Evolutionary conservation across 2,113 vertebrate species (phyloP).

Genomic region (Clarias magur): DNA sequence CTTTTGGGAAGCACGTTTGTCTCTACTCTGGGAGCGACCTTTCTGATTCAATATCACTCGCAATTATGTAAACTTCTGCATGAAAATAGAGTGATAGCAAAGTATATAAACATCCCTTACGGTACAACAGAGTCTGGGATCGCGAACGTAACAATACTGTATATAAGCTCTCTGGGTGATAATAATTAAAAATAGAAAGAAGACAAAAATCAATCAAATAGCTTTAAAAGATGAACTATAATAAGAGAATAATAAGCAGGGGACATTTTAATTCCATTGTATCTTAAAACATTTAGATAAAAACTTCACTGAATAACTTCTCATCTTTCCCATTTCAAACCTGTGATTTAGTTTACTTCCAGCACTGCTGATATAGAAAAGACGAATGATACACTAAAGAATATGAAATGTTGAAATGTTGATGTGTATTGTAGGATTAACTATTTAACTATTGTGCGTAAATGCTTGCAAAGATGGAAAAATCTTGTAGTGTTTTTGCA

Average conservation of each 20-base stretch:
- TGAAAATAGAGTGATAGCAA: not conserved
- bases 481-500: constrained; percentile 27
- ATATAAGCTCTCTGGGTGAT: not conserved
- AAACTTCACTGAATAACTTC: not conserved
- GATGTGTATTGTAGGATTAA: constrained; percentile 58
- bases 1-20: constrained; percentile 4
- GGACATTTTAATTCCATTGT: not conserved
- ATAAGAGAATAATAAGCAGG: not conserved
- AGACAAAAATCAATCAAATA: not conserved
- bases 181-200: not conserved
- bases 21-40: not conserved
- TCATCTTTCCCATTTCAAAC: not conserved
- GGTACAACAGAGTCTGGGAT: no score
- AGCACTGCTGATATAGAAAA: not conserved
- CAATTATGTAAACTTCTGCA: not conserved
- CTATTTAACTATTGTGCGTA: constrained; percentile 58
- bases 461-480: not conserved
- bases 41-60: not conserved
- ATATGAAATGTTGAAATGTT: not conserved
- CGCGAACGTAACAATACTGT: not conserved
- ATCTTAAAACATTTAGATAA: not conserved
- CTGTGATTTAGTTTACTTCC: not conserved
- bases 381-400: not conserved
- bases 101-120: not conserved
- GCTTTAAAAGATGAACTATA: not conserved